Percentiles rank a stretch among this genome's conserved stretches.
Evolutionary conservation across 35 echinoderm and acorn worm species (phyloP).

Genomic region (Acanthaster planci): DNA sequence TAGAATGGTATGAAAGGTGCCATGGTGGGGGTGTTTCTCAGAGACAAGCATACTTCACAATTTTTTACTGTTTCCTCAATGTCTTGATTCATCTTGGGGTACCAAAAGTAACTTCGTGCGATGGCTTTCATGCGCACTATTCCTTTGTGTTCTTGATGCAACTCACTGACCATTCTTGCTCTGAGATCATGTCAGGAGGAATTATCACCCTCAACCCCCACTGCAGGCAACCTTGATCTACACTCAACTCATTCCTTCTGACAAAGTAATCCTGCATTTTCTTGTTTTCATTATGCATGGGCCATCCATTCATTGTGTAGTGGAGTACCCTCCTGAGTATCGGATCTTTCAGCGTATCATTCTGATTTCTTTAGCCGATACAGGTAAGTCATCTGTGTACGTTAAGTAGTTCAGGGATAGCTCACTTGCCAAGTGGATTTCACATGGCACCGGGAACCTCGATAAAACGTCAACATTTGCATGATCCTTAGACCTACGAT

Average conservation of each 20-base stretch:
- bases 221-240: constrained; percentile 64
- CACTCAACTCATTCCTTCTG: constrained; percentile 39
- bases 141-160: constrained; percentile 56
- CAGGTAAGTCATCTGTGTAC: constrained; percentile 46
- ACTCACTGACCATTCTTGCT: constrained; percentile 49
- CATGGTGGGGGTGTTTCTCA: constrained; percentile 39
- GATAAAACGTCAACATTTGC: constrained; percentile 66
- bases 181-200: constrained; percentile 29
- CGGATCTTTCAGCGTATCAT: constrained; percentile 58
- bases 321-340: constrained; percentile 55
- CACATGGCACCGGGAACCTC: constrained; percentile 40
- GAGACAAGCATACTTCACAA: constrained; percentile 55
- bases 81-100: too few relatives aligned
- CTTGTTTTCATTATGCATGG: constrained; percentile 58
- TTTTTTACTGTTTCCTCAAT: constrained; percentile 33
- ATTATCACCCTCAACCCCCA: constrained; percentile 65
- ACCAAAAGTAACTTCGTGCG: constrained; percentile 58
- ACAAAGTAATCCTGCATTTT: constrained; percentile 44
- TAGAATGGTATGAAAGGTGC: constrained; percentile 47
- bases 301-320: constrained; percentile 70
- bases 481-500: constrained; percentile 62
- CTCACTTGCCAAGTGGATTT: constrained; percentile 56
- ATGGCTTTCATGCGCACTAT: constrained; percentile 66
- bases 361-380: constrained; percentile 49
- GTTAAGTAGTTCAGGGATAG: constrained; percentile 70